Evolutionary conservation across 2,797 vertebrate species (phyloP), one percentile per base, ranked within the genome.

Genomic region (Micropoecilia bifurca): DNA sequence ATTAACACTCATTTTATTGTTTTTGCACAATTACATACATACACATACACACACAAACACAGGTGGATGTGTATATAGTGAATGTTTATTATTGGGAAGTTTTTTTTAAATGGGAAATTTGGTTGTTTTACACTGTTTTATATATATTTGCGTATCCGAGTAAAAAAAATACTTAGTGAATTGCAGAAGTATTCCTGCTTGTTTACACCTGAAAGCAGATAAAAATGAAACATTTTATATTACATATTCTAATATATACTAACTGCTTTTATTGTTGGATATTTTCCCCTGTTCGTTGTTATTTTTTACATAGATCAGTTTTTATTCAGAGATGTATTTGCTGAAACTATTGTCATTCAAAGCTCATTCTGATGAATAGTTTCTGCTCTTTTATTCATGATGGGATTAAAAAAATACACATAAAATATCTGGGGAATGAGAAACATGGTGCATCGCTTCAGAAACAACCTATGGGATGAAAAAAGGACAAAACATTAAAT

Each of bases 391-490:
- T 22, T 8, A 30, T 57, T 55, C 28, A 28, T 71, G 39, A n/a
- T 2, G 25, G 30, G 20, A 61, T 63, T 45, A 30, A 46, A 16
- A 16, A 25, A 20, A 1, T 6, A 43, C 36, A 53, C 73, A 75
- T 76, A 30, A 9, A 66, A 25, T 2, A 47, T 39, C 33, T 69
- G 36, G 12, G 57, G 41, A 77, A 79, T 28, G 71, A 28, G 33
- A 71, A 74, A 36, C 18, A 79, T 73, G 28, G 57, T 68, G 16
- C 53, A 43, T 22, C 69, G 10, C 43, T 73, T 83, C 4, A 3
- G 73, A 61, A 46, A 39, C 22, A 77, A 74, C n/a, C 50, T 80
- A 3, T 79, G 71, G 55, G 74, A 85, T 80, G 20, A 81, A 72
- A 33, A 80, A 16, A 50, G 74, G 33, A 77, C 8, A 57, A 46